Evolutionary conservation across 37 sponge, comb jelly and placozoan genomes (phyloP), one percentile per base, ranked within the genome.

Genomic region (Axinella damicornis): DNA sequence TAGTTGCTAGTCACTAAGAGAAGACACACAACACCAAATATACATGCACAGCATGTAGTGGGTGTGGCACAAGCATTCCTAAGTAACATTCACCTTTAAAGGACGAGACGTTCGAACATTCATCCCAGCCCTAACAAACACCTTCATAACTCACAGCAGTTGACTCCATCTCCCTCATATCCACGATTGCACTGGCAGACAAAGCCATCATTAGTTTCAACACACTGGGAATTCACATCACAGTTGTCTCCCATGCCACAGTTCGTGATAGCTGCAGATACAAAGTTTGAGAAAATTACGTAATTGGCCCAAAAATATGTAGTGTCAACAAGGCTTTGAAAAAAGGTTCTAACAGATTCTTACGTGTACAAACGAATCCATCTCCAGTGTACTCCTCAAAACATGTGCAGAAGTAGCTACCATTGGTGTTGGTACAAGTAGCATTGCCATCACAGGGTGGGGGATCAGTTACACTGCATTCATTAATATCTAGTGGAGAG

Each of bases 351-450:
- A 9, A 9, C 9, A 46, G 46, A 46, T 12, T 9, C 46, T 46
- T 46, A 46, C 46, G 46, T 46, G 4, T 9, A 46, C 46, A 46
- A 46, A 9, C 4, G 9, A 12, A 46, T 32, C 72, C 73, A 71
- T 74, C 72, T 71, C 78, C 73, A 31, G 41, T 36, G 34, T 70
- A 89, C 18, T 84, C 90, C 52, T 74, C 27, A 71, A 54, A 36
- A 79, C 90, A 89, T 18, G 65, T 74, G 41, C 90, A 89, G 4
- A 53, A 9, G 65, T 73, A 83, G 64, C 72, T 66, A 22, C 90
- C 90, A 72, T 65, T 71, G 53, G 84, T 84, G 39, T 89, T 89
- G 56, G 27, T 65, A 83, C 90, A 89, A 6, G 28, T 36, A 17
- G 62, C 53, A 53, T 78, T 69, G 20, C 71, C 27, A 15, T 33